A percentile compares a stretch with the other conserved stretches of the same genome.
These are phyloP conservation scores for Tapirus indicus DNA, from an alignment of 2,797 vertebrate species.

Conservation along the genomic window DNA sequence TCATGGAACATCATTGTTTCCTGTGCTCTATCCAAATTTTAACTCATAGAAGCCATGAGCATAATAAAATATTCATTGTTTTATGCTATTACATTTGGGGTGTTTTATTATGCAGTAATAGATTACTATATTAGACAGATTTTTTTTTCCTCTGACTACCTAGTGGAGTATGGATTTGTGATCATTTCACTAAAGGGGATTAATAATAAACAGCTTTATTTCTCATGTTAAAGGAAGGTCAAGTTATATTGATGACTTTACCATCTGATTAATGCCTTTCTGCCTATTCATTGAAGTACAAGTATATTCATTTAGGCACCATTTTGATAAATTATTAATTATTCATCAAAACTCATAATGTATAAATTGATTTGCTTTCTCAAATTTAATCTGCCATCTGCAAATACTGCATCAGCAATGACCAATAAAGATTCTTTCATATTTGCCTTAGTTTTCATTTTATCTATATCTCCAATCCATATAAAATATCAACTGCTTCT, in stretches of 20 bases:
- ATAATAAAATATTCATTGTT: not conserved
- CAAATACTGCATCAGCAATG: not conserved
- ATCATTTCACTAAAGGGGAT: not conserved
- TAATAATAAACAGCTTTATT: not conserved
- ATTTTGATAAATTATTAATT: slow-evolving; percentile 32
- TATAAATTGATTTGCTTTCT: slow-evolving; percentile 30
- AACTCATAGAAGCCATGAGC: not conserved
- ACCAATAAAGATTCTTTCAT: not conserved
- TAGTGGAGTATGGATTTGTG: not conserved
- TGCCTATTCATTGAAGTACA: slow-evolving; percentile 16
- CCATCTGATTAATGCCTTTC: not conserved
- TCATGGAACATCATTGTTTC: not conserved
- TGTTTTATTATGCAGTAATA: not conserved
- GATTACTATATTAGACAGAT: not conserved
- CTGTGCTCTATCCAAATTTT: not conserved
- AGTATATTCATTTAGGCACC: slow-evolving; percentile 45
- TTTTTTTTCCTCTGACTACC: not conserved
- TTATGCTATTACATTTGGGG: not conserved
- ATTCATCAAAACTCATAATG: not conserved
- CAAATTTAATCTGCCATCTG: not conserved
- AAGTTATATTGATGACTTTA: not conserved
- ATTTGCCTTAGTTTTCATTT: not conserved
- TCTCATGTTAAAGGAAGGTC: not conserved
- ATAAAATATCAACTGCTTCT: not conserved
- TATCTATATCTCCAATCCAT: not conserved